Base-by-base conservation (phyloP, 2,888 invertebrate genomes). In the Callimorpha dominula region DNA sequence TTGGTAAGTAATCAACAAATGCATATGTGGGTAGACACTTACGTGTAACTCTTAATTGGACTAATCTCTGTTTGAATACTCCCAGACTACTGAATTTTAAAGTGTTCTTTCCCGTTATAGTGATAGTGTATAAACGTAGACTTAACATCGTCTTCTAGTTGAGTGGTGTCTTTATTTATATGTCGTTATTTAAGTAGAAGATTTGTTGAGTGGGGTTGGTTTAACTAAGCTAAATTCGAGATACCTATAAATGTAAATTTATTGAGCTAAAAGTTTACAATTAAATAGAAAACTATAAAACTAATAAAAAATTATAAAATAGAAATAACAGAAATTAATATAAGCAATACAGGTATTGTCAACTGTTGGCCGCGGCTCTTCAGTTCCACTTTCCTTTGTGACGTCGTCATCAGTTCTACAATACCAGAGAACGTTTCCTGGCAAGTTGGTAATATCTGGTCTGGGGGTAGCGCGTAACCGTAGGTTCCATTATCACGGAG, bases 401-500 rank as follows among this genome's bases (percentile, higher is more conserved):
- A 65, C 5, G 40, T 54, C 0, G 87, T 87, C 91, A 97, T 91
- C 54, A 97, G 85, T 7, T 96, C 95, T 0, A 94, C 72, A 20
- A 97, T 82, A 0, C 97, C 97, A 31, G 92, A 92, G 74, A 97
- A 81, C 0, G 96, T 93, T 87, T 97, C 97, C 64, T 95, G 85
- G 68, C 96, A 96, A 11, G 96, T 96, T 15, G 96, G 96, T 8
- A 96, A 84, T 73, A 98, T 98, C 84, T 97, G 96, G 0, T 93
- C 89, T 0, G 96, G 88, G 0, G 98, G 98, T 0, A 98, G 92
- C 0, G 97, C 88, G 86, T 97, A 97, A 0, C 98, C 98, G 85
- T 96, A 96, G 0, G 90, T 86, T 0, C 97, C 98, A 4, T 91
- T 96, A 86, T 98, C 98, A 1, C 97, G 94, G 0, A 97, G 90